Percentiles rank a stretch among this genome's conserved stretches.
phyloP scores from a whole-genome alignment of 23 tunicate species.

The Ascidia mentula region DNA sequence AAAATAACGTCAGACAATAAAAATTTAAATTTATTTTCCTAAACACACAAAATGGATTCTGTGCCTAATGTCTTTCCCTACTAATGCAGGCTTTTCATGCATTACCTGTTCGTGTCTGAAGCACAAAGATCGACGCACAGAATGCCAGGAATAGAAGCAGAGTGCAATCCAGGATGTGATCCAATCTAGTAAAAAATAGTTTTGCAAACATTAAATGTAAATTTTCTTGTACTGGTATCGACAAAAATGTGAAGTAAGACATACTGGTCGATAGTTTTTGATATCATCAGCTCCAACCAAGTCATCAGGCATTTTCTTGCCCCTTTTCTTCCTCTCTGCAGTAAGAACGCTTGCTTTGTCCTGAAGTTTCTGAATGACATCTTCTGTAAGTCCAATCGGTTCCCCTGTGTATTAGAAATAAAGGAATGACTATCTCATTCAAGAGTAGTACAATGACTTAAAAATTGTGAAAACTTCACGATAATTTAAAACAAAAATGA shows the following conservation, averaged over 20 bases:
- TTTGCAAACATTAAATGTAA: neutral
- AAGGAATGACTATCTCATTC: no score
- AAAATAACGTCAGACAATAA: no score
- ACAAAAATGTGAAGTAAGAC: neutral
- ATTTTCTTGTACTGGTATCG: neutral
- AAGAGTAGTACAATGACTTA: no score
- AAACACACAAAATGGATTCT: no score
- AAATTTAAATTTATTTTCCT: no score
- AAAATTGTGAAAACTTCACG: no score
- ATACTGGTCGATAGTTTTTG: slow-evolving; percentile 60
- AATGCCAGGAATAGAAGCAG: slow-evolving; percentile 97
- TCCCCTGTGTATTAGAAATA: slow-evolving; percentile 42
- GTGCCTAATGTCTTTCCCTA: no score
- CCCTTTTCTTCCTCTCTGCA: slow-evolving; percentile 86
- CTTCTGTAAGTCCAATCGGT: slow-evolving; percentile 83
- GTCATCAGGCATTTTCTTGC: slow-evolving; percentile 92
- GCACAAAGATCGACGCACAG: slow-evolving; percentile 83
- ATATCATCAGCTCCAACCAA: slow-evolving; percentile 75
- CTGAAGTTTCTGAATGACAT: slow-evolving; percentile 69
- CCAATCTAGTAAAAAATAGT: slow-evolving; percentile 36
- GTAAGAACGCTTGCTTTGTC: slow-evolving; percentile 91
- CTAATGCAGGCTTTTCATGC: no score
- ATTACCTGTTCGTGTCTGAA: slow-evolving; percentile 69
- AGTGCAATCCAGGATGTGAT: slow-evolving; percentile 93
- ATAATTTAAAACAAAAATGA: no score